Evolutionary conservation across 2,113 vertebrate genomes (phyloP).

Genomic region (Poeciliopsis prolifica): DNA sequence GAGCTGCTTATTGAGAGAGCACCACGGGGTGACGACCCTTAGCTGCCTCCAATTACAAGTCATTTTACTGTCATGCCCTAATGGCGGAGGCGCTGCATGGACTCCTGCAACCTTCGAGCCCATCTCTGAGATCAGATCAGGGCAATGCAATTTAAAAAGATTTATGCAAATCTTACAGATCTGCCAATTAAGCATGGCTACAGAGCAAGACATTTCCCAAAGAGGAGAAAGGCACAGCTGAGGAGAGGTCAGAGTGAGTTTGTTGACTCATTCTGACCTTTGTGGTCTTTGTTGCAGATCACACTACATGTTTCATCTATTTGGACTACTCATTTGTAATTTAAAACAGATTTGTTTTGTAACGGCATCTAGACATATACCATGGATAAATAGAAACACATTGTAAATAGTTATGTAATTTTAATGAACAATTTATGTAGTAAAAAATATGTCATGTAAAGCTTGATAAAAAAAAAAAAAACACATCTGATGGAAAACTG

Average conservation of each 20-base stretch:
- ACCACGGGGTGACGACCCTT: constrained; percentile 64
- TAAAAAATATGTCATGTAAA: background rate
- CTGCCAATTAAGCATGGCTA: constrained; percentile 71
- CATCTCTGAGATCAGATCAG: constrained; percentile 66
- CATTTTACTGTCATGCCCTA: constrained; percentile 65
- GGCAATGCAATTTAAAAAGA: constrained; percentile 66
- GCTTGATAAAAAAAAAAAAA: background rate
- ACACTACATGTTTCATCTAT: background rate
- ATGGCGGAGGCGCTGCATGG: constrained; percentile 55
- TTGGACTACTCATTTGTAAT: background rate
- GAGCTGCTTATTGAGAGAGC: constrained; percentile 68
- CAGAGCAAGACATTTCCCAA: constrained; percentile 62
- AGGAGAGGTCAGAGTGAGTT: constrained; percentile 13
- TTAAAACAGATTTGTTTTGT: background rate
- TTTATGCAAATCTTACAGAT: constrained; percentile 77
- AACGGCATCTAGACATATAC: background rate
- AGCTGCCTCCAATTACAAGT: constrained; percentile 72
- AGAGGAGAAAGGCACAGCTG: constrained; percentile 26
- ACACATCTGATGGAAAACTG: background rate
- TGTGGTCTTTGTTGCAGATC: constrained; percentile 1
- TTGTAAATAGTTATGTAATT: background rate
- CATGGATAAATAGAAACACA: background rate
- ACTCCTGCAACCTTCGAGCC: constrained; percentile 51
- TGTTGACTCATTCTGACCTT: background rate
- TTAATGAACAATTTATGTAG: background rate